Conservation (phyloP, 1,140 invertebrate species). For the Papilio helenus region DNA sequence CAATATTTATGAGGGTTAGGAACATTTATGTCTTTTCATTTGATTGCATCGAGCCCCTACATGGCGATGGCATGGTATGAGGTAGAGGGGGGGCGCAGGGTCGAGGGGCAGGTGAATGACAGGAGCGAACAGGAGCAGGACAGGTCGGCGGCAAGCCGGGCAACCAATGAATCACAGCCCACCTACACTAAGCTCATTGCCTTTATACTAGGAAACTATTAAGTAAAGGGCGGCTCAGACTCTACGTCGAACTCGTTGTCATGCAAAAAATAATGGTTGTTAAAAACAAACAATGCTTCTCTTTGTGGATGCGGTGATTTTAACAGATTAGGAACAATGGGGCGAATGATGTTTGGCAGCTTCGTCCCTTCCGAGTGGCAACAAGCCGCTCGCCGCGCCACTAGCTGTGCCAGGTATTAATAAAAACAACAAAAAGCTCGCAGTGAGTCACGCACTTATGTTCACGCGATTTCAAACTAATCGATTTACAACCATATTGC, state of each 20-base stretch:
- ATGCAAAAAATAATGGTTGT: neutral
- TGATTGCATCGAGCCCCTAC: neutral
- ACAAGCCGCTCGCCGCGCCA: neutral
- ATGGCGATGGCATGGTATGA: neutral
- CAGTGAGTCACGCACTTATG: neutral
- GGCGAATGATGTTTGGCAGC: neutral
- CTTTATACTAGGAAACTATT: neutral
- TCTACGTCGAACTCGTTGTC: neutral
- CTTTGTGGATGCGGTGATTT: neutral
- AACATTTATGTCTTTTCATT: too few species aligned
- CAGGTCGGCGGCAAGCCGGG: neutral
- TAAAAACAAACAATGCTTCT: neutral
- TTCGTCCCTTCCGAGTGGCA: neutral
- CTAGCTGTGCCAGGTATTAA: neutral
- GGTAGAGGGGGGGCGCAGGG: neutral
- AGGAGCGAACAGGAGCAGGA: neutral
- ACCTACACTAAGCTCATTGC: neutral
- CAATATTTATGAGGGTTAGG: neutral
- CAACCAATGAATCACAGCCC: neutral
- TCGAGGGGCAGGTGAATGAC: neutral
- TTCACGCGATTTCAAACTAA: neutral
- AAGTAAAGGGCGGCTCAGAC: neutral
- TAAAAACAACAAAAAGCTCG: slow-evolving; percentile 1
- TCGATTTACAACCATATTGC: neutral
- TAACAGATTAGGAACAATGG: neutral